A percentile compares a stretch with the other conserved stretches of the same genome.
Evolutionary conservation across 1,140 invertebrate species (phyloP).

Genomic region (Megathymus violae): DNA sequence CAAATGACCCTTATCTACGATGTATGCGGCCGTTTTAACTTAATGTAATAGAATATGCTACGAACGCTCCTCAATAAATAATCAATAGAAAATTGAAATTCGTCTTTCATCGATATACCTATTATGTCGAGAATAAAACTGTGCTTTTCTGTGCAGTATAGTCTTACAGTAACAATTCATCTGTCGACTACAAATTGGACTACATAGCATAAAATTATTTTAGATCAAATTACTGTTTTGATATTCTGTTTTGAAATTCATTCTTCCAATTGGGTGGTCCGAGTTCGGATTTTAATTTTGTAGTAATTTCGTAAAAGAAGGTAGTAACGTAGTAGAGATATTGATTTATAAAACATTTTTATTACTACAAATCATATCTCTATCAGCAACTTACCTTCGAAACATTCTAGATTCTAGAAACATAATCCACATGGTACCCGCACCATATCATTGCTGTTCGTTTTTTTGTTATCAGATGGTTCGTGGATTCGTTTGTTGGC

Average conservation of each 20-base stretch:
- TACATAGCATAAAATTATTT: not conserved
- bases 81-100: not conserved
- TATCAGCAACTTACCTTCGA: too few species aligned
- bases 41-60: not conserved
- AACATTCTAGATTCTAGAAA: too few species aligned
- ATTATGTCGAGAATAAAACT: not conserved
- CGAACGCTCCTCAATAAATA: not conserved
- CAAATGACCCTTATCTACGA: not conserved
- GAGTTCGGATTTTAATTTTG: too few species aligned
- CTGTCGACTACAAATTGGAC: not conserved
- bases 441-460: too few species aligned
- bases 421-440: too few species aligned
- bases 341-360: too few species aligned
- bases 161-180: not conserved
- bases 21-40: not conserved
- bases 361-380: too few species aligned
- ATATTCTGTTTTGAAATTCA: not conserved
- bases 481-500: too few species aligned
- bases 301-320: too few species aligned
- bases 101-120: not conserved
- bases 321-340: too few species aligned
- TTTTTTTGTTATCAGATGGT: too few species aligned
- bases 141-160: not conserved
- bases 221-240: not conserved
- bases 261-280: not conserved